Percentiles rank a stretch among this genome's conserved stretches.
Conservation (phyloP, 2,888 invertebrate species). For the Patella depressa region DNA sequence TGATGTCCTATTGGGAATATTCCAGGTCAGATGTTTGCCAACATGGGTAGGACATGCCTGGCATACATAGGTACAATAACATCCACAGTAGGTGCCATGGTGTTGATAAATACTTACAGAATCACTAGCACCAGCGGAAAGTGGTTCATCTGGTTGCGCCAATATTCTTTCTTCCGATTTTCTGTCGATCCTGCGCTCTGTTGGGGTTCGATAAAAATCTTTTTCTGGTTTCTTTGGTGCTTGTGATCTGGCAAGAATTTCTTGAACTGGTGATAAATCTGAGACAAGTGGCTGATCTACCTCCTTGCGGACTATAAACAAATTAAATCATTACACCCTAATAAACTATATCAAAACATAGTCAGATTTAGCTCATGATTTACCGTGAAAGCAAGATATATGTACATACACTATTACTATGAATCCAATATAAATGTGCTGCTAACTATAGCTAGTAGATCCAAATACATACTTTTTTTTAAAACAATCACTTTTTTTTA, state of each 20-base stretch:
- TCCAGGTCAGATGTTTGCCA: no score
- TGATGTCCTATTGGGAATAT: no score
- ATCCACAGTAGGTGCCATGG: no score
- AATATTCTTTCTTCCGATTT: conserved; percentile 48
- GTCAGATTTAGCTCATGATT: neutral
- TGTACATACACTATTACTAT: neutral
- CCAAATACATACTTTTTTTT: no score
- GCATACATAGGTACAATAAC: no score
- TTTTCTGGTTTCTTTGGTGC: conserved; percentile 41
- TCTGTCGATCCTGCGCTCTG: conserved; percentile 49
- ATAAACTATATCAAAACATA: neutral
- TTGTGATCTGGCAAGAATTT: conserved; percentile 36
- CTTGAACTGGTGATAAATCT: conserved; percentile 25
- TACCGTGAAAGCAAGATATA: neutral
- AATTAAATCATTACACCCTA: neutral
- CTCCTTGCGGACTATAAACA: neutral
- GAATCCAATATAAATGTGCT: neutral
- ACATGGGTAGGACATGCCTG: no score
- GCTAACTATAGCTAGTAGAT: no score
- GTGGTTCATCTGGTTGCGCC: conserved; percentile 41
- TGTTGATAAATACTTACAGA: conserved; percentile 10
- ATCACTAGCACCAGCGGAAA: conserved; percentile 11
- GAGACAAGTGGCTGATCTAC: conserved; percentile 21
- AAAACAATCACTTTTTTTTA: no score
- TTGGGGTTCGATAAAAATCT: conserved; percentile 51